A percentile compares a stretch with the other conserved stretches of the same genome.
Conservation (phyloP, 92 coral and sea anemone species). For the Siderastrea siderea region DNA sequence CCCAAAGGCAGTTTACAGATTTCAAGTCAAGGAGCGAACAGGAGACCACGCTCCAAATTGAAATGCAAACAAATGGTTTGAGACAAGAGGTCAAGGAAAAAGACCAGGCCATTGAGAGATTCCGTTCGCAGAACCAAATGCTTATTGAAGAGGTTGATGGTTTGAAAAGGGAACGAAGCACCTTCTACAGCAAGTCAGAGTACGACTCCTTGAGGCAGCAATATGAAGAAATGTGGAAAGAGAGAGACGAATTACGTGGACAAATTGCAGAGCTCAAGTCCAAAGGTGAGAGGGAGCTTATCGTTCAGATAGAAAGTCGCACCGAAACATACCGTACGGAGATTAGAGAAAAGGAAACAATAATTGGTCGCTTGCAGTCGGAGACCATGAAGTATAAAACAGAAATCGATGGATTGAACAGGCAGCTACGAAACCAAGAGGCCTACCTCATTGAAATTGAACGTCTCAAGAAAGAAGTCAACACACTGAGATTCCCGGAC, state of each 20-base stretch:
- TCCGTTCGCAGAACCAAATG: slow-evolving; percentile 26
- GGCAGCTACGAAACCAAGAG: slow-evolving; percentile 22
- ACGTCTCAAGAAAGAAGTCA: slow-evolving; percentile 21
- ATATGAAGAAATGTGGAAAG: slow-evolving; percentile 29
- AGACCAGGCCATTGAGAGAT: slow-evolving; percentile 34
- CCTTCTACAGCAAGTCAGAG: slow-evolving; percentile 21
- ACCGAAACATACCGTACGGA: slow-evolving; percentile 12
- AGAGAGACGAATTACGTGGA: background rate
- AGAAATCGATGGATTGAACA: slow-evolving; percentile 12
- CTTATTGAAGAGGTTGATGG: slow-evolving; percentile 55
- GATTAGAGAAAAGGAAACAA: slow-evolving; percentile 20
- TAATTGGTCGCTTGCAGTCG: slow-evolving; percentile 12
- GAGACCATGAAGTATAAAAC: slow-evolving; percentile 15
- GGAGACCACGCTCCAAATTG: slow-evolving; percentile 14
- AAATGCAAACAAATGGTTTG: slow-evolving; percentile 35
- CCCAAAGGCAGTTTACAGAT: slow-evolving; percentile 25
- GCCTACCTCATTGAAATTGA: slow-evolving; percentile 17
- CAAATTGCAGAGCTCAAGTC: slow-evolving; percentile 17
- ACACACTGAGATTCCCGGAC: slow-evolving; percentile 18
- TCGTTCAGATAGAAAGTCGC: slow-evolving; percentile 21
- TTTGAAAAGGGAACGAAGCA: slow-evolving; percentile 18
- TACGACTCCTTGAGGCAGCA: slow-evolving; percentile 32
- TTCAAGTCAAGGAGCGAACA: slow-evolving; percentile 34
- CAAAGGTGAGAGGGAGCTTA: slow-evolving; percentile 10
- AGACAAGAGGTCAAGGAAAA: slow-evolving; percentile 61